Evolutionary conservation across 2,888 invertebrate genomes (phyloP), one percentile per base, ranked within the genome.

Genomic region (Chaitophorus viminalis): DNA sequence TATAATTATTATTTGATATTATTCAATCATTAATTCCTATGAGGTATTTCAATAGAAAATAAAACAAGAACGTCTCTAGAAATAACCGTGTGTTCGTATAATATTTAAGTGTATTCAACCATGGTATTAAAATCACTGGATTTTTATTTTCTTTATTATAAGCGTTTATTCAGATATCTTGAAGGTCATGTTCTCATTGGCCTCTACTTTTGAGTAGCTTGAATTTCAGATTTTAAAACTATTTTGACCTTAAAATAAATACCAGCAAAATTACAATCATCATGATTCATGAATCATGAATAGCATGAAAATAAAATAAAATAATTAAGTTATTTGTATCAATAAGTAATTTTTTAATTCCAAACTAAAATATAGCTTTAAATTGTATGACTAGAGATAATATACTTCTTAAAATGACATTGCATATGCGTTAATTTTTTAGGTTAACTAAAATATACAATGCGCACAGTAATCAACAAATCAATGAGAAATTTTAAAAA

Each of bases 201-300:
- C 84, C 75, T 76, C 84, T 68, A 84, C 65, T 46, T 25, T 74
- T 68, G 14, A 25, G 18, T 60, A 74, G 33, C 36, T 82, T 36
- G 31, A 72, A 72, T 60, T 83, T 83, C 25, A 84, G 65, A 31
- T 84, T 84, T 84, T 68, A 46, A 36, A 84, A 65, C 39, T 46
- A 46, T 84, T 83, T 76, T 31, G 84, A 76, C 84, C 84, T 84
- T 84, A 84, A 60, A 46, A 65, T 17, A 14, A 60, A 83, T 36
- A 39, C n/a, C 8, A 76, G 76, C 54, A 83, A n/a, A 54, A 60
- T 60, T 60, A 39, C 74, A 39, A 39, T 52, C 60, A 29, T 33
- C 36, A n/a, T 9, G 29, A 68, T 46, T 70, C 14, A 31, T 29
- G n/a, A 60, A 60, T n/a, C n/a, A n/a, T 9, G 29, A 68, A 68